These are phyloP conservation scores for Motacilla alba DNA, from an alignment of 2,113 vertebrate genomes.

Conservation along the genomic window DNA sequence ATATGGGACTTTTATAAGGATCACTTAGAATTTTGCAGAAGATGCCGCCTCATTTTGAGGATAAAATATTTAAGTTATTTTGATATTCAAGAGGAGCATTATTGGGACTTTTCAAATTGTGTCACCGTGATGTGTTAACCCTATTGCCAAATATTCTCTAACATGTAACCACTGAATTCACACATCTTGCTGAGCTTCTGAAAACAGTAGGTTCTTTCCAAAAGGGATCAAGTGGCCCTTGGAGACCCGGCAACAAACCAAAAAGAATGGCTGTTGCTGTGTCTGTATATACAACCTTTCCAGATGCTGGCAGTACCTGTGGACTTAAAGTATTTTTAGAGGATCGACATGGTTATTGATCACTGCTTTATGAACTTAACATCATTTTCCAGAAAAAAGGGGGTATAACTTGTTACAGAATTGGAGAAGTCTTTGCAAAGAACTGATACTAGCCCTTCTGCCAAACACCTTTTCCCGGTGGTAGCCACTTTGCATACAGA, in stretches of 20 bases:
- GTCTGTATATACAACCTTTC: constrained; percentile 82
- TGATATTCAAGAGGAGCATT: constrained; percentile 90
- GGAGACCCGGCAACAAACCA: constrained; percentile 89
- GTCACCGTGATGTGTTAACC: constrained; percentile 83
- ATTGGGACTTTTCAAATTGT: constrained; percentile 87
- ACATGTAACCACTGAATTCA: constrained; percentile 82
- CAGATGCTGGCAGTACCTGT: constrained; percentile 86
- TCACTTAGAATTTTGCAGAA: constrained; percentile 90
- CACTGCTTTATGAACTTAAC: constrained; percentile 88
- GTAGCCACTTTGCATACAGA: constrained; percentile 84
- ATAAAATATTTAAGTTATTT: constrained; percentile 85
- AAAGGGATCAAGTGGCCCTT: constrained; percentile 83
- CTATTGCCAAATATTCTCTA: constrained; percentile 83
- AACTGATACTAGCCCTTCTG: constrained; percentile 83
- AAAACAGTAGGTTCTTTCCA: constrained; percentile 85
- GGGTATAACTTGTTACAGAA: constrained; percentile 83
- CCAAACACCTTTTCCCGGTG: constrained; percentile 76
- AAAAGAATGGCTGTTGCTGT: constrained; percentile 85
- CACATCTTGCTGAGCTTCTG: constrained; percentile 85
- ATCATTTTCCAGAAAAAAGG: constrained; percentile 78
- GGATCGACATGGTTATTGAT: constrained; percentile 87
- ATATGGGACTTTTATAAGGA: constrained; percentile 91
- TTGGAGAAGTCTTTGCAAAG: constrained; percentile 88
- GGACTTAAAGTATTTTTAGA: constrained; percentile 88
- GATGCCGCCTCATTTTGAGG: constrained; percentile 89